Conservation (phyloP, 1,140 invertebrate genomes). For the Drosophila ogumai region DNA sequence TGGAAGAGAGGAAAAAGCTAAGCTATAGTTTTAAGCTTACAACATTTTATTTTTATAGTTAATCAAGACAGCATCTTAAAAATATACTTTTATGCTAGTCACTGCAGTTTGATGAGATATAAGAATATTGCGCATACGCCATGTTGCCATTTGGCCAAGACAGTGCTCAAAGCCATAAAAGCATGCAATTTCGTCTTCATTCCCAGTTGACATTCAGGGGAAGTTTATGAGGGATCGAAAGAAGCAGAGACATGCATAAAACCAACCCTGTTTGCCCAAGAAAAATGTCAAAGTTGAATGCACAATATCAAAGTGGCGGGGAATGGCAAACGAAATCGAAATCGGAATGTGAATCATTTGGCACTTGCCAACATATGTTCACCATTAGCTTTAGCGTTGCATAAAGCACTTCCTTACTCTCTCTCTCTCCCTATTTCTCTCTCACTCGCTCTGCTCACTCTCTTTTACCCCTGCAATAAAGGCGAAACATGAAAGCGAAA, state of each 20-base stretch:
- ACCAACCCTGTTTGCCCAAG: slow-evolving; percentile 3
- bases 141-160: slow-evolving; percentile 6
- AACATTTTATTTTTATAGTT: too few relatives aligned
- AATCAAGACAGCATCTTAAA: background rate
- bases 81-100: background rate
- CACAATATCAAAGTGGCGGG: slow-evolving; percentile 31
- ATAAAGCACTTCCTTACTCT: slow-evolving; percentile 48
- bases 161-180: slow-evolving; percentile 7
- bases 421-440: background rate
- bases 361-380: slow-evolving; percentile 42
- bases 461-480: slow-evolving; percentile 25
- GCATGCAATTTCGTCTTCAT: slow-evolving; percentile 1
- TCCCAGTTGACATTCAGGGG: slow-evolving; percentile 10
- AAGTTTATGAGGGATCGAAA: slow-evolving; percentile 16
- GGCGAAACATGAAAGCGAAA: slow-evolving; percentile 79
- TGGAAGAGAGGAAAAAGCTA: background rate
- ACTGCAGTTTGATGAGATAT: background rate
- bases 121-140: slow-evolving; percentile 17
- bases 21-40: background rate
- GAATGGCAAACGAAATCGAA: slow-evolving; percentile 58
- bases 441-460: slow-evolving; percentile 1
- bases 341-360: slow-evolving; percentile 37
- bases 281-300: slow-evolving; percentile 72
- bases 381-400: slow-evolving; percentile 47
- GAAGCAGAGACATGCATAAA: slow-evolving; percentile 2